Conservation (phyloP, 2,888 invertebrate genomes). For the Hyalella azteca region DNA sequence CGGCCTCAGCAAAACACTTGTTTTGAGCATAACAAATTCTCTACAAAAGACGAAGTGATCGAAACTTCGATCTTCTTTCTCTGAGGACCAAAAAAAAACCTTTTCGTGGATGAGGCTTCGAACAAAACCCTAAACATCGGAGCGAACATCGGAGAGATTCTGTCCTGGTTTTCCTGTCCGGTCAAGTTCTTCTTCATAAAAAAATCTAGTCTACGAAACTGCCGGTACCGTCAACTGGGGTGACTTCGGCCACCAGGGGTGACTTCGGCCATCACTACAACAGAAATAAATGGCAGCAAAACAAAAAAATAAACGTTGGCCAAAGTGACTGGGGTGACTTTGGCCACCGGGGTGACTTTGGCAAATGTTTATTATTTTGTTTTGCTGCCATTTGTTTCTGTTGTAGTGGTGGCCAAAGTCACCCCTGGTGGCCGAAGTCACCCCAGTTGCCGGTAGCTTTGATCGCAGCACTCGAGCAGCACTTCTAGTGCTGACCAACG, state of each 20-base stretch:
- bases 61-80: not conserved
- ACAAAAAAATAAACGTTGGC: too few species aligned
- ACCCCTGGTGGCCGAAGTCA: too few species aligned
- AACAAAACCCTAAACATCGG: not conserved
- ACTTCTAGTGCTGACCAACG: conserved; percentile 45
- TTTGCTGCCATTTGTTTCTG: too few species aligned
- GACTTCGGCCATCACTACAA: too few species aligned
- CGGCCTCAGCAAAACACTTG: not conserved
- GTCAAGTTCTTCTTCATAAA: not conserved
- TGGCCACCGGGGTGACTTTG: too few species aligned
- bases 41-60: not conserved
- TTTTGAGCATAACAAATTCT: not conserved
- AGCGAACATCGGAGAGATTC: not conserved
- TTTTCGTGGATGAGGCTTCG: not conserved
- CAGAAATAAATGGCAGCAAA: too few species aligned
- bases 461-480: conserved; percentile 44
- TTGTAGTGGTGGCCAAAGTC: too few species aligned
- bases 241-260: too few species aligned
- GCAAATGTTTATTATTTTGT: too few species aligned
- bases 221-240: too few species aligned
- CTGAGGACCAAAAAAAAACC: not conserved
- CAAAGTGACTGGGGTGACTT: too few species aligned
- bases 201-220: not conserved
- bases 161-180: not conserved
- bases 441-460: too few species aligned